phyloP scores from a whole-genome alignment of 2,888 invertebrate genomes.

The Spodoptera picta region DNA sequence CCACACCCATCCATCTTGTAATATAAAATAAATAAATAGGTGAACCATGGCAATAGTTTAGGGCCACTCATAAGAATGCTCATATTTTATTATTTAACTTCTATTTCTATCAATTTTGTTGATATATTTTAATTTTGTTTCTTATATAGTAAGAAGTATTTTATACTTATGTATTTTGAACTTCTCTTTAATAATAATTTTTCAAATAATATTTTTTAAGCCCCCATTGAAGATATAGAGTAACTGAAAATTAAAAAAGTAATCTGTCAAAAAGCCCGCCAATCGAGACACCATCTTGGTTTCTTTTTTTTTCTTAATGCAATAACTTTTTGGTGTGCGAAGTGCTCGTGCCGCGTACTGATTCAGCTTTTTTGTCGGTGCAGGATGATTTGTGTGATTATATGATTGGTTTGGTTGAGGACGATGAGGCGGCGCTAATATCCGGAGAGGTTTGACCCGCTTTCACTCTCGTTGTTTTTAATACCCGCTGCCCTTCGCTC shows the following conservation, averaged over 20 bases:
- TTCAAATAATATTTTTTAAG: no score
- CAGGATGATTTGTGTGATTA: constrained; percentile 89
- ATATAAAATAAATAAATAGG: no score
- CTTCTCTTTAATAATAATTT: no score
- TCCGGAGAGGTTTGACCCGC: constrained; percentile 83
- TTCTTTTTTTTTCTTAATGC: not conserved
- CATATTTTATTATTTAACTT: constrained; percentile 2
- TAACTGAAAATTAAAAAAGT: not conserved
- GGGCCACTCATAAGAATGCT: constrained; percentile 7
- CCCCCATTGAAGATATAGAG: no score
- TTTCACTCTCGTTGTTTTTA: constrained; percentile 61
- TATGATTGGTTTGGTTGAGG: constrained; percentile 89
- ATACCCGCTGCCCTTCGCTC: constrained; percentile 64
- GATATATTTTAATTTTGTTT: constrained; percentile 2
- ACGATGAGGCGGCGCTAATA: constrained; percentile 87
- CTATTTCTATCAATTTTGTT: constrained; percentile 10
- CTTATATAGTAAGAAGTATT: not conserved
- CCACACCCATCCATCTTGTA: no score
- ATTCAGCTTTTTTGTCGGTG: constrained; percentile 79
- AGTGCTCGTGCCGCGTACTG: constrained; percentile 44
- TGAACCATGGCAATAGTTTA: no score
- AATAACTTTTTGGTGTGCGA: constrained; percentile 1
- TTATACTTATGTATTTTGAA: not conserved
- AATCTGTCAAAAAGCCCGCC: no score
- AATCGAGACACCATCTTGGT: no score